Evolutionary conservation across 1,140 invertebrate genomes (phyloP).

Genomic region (Atta texana): DNA sequence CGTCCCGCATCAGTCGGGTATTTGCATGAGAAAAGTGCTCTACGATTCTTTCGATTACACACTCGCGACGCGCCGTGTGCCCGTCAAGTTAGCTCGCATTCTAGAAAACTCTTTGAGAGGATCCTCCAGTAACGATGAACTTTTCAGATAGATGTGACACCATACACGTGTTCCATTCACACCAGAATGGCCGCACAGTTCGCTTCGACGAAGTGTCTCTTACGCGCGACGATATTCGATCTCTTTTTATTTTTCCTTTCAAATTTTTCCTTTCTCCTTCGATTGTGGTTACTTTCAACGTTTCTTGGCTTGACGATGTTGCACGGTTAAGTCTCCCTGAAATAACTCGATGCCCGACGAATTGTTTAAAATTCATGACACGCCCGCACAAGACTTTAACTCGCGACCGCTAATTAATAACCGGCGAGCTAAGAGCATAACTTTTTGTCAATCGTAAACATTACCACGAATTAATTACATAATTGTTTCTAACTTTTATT

Average conservation of each 20-base stretch:
- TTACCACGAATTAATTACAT: background rate
- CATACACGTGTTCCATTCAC: constrained; percentile 75
- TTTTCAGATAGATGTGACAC: constrained; percentile 76
- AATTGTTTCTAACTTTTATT: constrained; percentile 1
- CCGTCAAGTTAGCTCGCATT: constrained; percentile 67
- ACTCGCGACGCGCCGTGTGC: constrained; percentile 66
- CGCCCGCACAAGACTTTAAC: background rate
- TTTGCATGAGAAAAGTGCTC: constrained; percentile 79
- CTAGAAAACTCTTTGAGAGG: constrained; percentile 73
- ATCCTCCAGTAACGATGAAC: constrained; percentile 70
- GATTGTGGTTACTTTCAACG: background rate
- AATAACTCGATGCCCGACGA: constrained; percentile 17
- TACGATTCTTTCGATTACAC: constrained; percentile 78
- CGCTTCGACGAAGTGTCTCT: constrained; percentile 33
- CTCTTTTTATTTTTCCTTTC: constrained; percentile 32
- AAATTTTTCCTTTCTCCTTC: constrained; percentile 13
- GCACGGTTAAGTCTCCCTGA: constrained; percentile 10
- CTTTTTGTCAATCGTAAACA: background rate
- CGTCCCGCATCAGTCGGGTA: constrained; percentile 60
- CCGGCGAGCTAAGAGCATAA: background rate
- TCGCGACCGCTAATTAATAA: constrained; percentile 39
- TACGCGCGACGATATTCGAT: constrained; percentile 45
- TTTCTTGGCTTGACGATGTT: constrained; percentile 17
- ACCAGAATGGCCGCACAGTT: constrained; percentile 23
- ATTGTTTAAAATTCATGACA: constrained; percentile 42